phyloP scores from a whole-genome alignment of 2,113 vertebrate species.

The Oxygymnocypris stewartii region DNA sequence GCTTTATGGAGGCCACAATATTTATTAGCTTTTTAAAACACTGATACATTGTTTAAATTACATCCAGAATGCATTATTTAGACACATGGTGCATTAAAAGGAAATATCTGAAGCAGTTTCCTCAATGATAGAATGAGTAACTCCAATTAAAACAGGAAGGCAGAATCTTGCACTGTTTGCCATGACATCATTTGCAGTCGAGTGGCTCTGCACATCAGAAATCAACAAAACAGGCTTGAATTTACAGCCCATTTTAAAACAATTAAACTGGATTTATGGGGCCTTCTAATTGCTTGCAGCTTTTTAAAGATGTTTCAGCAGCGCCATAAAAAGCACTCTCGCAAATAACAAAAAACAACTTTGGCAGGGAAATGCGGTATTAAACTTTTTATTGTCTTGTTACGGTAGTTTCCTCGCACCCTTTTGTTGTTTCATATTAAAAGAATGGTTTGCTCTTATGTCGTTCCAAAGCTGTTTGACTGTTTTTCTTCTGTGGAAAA shows the following conservation, averaged over 20 bases:
- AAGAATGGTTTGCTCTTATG: constrained; percentile 11
- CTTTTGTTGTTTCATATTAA: constrained; percentile 10
- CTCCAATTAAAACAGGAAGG: constrained; percentile 47
- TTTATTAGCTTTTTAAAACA: constrained; percentile 34
- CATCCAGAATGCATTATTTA: constrained; percentile 51
- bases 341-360: constrained; percentile 54
- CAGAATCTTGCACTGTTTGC: constrained; percentile 11
- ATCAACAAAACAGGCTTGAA: constrained; percentile 45
- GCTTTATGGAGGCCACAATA: constrained; percentile 5
- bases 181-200: constrained; percentile 24
- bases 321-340: constrained; percentile 46
- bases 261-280: constrained; percentile 57
- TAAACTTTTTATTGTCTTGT: constrained; percentile 40
- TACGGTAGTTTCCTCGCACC: constrained; percentile 27
- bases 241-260: constrained; percentile 56
- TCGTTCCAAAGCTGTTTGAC: not conserved
- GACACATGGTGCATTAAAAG: constrained; percentile 34
- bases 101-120: constrained; percentile 38
- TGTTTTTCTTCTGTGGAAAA: not conserved
- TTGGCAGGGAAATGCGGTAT: constrained; percentile 15
- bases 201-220: constrained; percentile 27
- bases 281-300: constrained; percentile 55
- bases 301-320: constrained; percentile 48
- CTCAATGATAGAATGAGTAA: constrained; percentile 5
- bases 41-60: constrained; percentile 39